Evolutionary conservation across 2,113 vertebrate genomes (phyloP), one percentile per base, ranked within the genome.

Genomic region (Solea solea): DNA sequence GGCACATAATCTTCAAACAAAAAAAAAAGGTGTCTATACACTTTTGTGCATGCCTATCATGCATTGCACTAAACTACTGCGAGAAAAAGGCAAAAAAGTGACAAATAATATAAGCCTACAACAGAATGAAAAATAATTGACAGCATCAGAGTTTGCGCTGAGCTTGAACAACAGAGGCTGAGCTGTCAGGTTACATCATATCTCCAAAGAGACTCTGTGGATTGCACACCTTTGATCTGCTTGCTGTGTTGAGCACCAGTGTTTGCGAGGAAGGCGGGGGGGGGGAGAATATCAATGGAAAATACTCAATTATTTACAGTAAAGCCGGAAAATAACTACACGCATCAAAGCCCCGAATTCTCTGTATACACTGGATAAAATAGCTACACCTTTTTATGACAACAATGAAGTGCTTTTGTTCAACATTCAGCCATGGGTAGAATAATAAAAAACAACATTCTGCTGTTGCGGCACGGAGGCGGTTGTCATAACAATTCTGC

Each of bases 141-240:
- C 80, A 81, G 69, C 62, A 61, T 78, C 42, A 12, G 49, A 54
- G 27, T 66, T 62, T 62, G 40, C 76, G 60, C 66, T 52, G n/a
- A 72, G 76, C 67, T 53, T 16, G 53, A 88, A 86, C 78, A 90
- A 79, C 86, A 85, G 71, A 73, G 55, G 80, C 81, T 44, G 80
- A 81, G 83, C 90, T 85, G 88, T 87, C 90, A 90, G 66, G 61
- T 62, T 64, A 52, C 69, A 85, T 89, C 90, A 72, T 15, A 75
- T 87, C 85, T 83, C 70, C 64, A 72, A 56, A 82, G 75, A 54
- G 69, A 14, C 79, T 74, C 68, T 61, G 67, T 11, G 66, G 81
- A 77, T 69, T 9, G 42, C 48, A n/a, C 78, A 70, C 61, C 85
- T 91, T 91, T 91, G 83, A 91, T 91, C 78, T 67, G 14, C 78